Base-by-base conservation (phyloP, 1,140 invertebrate species). In the Brachionus plicatilis region DNA sequence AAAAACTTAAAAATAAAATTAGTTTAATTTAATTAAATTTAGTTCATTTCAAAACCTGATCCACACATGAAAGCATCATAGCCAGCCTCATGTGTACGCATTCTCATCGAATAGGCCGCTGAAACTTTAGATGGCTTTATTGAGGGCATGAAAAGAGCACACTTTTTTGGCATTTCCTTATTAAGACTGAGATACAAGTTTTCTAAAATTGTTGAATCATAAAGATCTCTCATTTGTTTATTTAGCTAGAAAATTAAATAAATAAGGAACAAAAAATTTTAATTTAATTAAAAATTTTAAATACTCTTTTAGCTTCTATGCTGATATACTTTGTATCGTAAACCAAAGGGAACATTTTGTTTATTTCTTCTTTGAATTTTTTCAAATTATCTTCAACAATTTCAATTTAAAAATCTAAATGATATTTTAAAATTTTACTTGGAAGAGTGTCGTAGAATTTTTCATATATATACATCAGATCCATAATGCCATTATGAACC, bases 51-150 rank as follows among this genome's bases (percentile, higher is more conserved):
- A 83, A 86, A 85, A 89, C 92, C 90, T 86, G 89, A 92, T 87
- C 93, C 94, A 85, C 93, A 91, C 86, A 92, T 92, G 87, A 91
- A 94, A 0, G 93, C 92, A 89, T 94, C 94, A 92, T 92, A 94
- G 0, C 93, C 93, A 14, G 94, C 93, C 87, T 93, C 91, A 86
- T 94, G 94, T 85, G 91, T 92, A 12, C 29, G 17, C 87, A 87
- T 86, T 87, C 88, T 17, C 87, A 65, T 68, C 24, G 53, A 53
- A 70, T 87, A 87, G 20, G 11, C 60, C 20, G 85, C 65, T 50
- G 83, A 86, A 2, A 82, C 85, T 24, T 60, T 56, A 72, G 84
- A 85, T 9, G 84, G 85, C 24, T 80, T 80, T 24, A 86, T 84
- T 2, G 33, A 37, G 9, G 86, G 86, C 41, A 78, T 41, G 72